Evolutionary conservation across 1,140 invertebrate genomes (phyloP).

Genomic region (Calycopis cecrops): DNA sequence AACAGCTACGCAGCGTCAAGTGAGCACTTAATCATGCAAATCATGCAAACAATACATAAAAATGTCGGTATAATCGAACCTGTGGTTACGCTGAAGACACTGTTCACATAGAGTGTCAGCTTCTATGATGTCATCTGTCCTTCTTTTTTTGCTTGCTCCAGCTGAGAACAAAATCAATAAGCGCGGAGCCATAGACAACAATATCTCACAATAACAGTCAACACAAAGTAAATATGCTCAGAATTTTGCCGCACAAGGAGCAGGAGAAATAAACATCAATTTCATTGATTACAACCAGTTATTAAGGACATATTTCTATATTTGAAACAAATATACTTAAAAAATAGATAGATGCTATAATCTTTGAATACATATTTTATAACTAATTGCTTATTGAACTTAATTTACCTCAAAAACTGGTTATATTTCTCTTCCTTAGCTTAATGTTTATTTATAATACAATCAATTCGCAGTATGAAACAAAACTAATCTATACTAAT

Average conservation of each 20-base stretch:
- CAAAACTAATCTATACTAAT: no score
- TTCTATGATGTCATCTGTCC: slow-evolving; percentile 32
- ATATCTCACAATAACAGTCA: not conserved
- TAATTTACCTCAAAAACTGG: no score
- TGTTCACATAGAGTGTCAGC: slow-evolving; percentile 33
- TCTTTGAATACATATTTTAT: no score
- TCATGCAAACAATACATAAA: slow-evolving; percentile 37
- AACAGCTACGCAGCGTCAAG: not conserved
- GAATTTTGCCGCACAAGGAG: not conserved
- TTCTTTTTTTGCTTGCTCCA: slow-evolving; percentile 39
- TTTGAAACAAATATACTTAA: not conserved
- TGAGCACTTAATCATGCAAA: slow-evolving; percentile 3
- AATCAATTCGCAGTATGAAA: no score
- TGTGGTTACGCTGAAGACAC: slow-evolving; percentile 40
- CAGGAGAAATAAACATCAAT: not conserved
- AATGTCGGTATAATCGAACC: slow-evolving; percentile 40
- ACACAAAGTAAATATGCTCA: slow-evolving; percentile 3
- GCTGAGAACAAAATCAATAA: slow-evolving; percentile 49
- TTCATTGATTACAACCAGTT: no score
- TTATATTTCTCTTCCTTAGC: no score
- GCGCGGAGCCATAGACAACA: slow-evolving; percentile 38
- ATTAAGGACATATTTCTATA: not conserved
- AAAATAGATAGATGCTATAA: no score
- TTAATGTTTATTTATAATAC: no score
- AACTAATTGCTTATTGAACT: no score